Evolutionary conservation across 2,797 vertebrate genomes (phyloP).

Genomic region (Cryptoblepharus egeriae): DNA sequence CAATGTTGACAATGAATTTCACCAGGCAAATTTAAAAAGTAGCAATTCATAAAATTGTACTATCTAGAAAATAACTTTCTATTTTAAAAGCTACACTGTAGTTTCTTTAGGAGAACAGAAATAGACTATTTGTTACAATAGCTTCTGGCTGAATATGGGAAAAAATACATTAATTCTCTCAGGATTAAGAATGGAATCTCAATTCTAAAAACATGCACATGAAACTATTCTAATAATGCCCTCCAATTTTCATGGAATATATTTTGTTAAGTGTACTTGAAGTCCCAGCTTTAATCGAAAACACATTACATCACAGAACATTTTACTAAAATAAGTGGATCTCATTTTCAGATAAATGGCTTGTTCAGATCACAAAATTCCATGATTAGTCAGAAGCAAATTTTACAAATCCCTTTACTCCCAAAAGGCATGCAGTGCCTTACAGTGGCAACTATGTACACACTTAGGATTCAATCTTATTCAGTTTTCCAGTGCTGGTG

Average conservation of each 20-base stretch:
- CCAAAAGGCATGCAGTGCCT: neutral
- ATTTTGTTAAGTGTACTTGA: neutral
- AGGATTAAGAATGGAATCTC: neutral
- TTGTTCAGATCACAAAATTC: neutral
- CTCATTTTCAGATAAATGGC: neutral
- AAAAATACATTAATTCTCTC: neutral
- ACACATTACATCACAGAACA: neutral
- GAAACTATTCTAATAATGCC: neutral
- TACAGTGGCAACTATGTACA: neutral
- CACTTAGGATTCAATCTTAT: too few species aligned
- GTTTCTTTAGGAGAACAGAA: neutral
- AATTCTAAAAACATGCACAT: neutral
- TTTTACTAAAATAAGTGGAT: neutral
- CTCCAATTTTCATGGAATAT: neutral
- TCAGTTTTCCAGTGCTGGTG: too few species aligned
- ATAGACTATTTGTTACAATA: neutral
- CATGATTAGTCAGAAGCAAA: too few species aligned
- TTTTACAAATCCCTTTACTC: too few species aligned
- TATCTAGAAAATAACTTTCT: neutral
- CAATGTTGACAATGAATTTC: neutral
- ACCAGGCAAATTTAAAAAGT: neutral
- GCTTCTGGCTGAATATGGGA: too few species aligned
- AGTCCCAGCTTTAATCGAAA: neutral
- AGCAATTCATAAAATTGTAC: neutral
- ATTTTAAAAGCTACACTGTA: conserved; percentile 7